phyloP scores from a whole-genome alignment of 2,888 invertebrate genomes.

The Leptopilina myrica region DNA sequence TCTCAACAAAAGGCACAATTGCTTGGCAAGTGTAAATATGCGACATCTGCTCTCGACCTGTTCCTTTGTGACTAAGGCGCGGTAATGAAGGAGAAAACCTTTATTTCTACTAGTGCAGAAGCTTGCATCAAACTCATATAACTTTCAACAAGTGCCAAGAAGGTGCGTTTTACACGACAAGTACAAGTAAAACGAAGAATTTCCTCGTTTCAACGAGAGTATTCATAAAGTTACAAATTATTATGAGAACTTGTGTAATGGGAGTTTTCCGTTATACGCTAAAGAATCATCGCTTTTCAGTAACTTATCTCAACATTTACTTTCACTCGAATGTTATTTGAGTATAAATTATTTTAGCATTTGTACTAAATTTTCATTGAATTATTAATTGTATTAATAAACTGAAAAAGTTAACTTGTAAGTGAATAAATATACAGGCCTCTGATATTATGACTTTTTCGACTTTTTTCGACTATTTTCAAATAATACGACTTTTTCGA shows the following conservation, averaged over 20 bases:
- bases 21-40: constrained; percentile 4
- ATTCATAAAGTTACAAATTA: constrained; percentile 6
- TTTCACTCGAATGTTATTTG: not conserved
- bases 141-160: constrained; percentile 22
- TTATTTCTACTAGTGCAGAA: not conserved
- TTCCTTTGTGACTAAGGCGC: not conserved
- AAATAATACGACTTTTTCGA: too few relatives aligned
- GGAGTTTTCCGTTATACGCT: constrained; percentile 10
- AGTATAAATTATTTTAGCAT: not conserved
- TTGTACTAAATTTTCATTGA: not conserved
- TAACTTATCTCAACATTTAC: not conserved
- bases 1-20: not conserved
- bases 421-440: not conserved
- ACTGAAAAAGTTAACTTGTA: too few relatives aligned
- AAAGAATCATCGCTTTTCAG: constrained; percentile 21
- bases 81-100: constrained; percentile 22
- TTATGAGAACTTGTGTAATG: constrained; percentile 11
- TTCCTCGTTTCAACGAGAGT: constrained; percentile 11
- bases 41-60: constrained; percentile 19
- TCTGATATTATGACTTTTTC: too few relatives aligned
- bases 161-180: constrained; percentile 21
- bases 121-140: constrained; percentile 8
- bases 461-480: too few relatives aligned
- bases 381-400: too few relatives aligned
- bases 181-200: constrained; percentile 15